These are phyloP conservation scores for Triops longicaudatus DNA, from an alignment of 1,140 invertebrate genomes.

Conservation along the genomic window DNA sequence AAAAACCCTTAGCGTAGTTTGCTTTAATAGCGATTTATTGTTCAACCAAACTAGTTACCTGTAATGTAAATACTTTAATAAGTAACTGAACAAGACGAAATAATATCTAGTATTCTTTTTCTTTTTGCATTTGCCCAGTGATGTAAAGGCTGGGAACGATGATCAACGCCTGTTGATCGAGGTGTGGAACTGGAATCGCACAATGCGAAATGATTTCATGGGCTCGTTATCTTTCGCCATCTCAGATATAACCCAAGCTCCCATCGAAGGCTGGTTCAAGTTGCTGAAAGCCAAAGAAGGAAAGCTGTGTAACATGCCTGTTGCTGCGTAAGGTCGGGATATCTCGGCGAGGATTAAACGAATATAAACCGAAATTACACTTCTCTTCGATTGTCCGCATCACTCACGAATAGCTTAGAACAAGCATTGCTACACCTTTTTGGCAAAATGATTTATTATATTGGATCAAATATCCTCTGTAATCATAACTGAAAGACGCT, in stretches of 20 bases:
- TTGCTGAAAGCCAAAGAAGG: slow-evolving; percentile 95
- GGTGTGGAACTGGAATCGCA: slow-evolving; percentile 99
- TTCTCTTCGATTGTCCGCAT: slow-evolving; percentile 32
- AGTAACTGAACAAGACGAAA: not conserved
- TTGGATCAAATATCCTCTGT: slow-evolving; percentile 50
- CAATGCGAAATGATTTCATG: slow-evolving; percentile 99
- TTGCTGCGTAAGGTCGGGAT: slow-evolving; percentile 84
- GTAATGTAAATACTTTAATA: no score
- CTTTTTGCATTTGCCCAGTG: slow-evolving; percentile 51
- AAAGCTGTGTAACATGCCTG: slow-evolving; percentile 97
- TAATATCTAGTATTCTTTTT: slow-evolving; percentile 20
- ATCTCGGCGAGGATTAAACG: no score
- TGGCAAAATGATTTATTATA: no score
- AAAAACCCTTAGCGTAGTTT: no score
- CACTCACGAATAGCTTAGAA: no score
- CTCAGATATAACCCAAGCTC: slow-evolving; percentile 87
- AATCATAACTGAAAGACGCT: slow-evolving; percentile 46
- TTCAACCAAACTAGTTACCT: no score
- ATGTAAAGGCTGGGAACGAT: slow-evolving; percentile 89
- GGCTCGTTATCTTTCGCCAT: slow-evolving; percentile 97
- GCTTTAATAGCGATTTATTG: no score
- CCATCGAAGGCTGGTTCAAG: slow-evolving; percentile 95
- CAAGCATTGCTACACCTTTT: no score
- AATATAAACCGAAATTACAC: slow-evolving; percentile 76
- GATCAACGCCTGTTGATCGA: slow-evolving; percentile 91